A percentile compares a stretch with the other conserved stretches of the same genome.
These are phyloP conservation scores for Galemys pyrenaicus DNA, from an alignment of 2,113 vertebrate genomes.

Conservation along the genomic window DNA sequence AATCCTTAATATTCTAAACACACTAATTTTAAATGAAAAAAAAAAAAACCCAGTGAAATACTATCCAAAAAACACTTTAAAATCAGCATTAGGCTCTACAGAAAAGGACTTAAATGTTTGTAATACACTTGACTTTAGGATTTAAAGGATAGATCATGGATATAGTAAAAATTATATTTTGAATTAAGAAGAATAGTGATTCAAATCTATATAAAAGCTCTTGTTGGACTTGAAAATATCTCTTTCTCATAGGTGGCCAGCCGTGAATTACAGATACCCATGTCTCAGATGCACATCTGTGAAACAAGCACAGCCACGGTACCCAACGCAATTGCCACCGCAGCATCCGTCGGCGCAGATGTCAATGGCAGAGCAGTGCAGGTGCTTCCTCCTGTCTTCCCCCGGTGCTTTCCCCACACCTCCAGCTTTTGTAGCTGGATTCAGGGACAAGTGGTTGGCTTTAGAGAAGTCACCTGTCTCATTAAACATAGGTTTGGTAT, in stretches of 20 bases:
- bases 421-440: background rate
- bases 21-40: background rate
- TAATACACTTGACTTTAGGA: background rate
- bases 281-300: conserved; percentile 88
- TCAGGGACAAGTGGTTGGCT: background rate
- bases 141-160: background rate
- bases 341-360: conserved; percentile 90
- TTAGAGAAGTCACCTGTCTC: background rate
- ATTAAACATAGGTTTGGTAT: background rate
- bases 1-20: background rate
- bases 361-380: conserved; percentile 94
- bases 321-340: conserved; percentile 89
- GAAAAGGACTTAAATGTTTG: background rate
- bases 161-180: background rate
- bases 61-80: background rate
- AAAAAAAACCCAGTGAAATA: background rate
- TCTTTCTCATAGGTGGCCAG: conserved; percentile 89
- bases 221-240: background rate
- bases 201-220: conserved; percentile 20
- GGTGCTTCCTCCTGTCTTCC: conserved; percentile 78
- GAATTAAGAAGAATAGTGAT: conserved; percentile 20
- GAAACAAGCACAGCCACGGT: conserved; percentile 91
- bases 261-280: conserved; percentile 89
- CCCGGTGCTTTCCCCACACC: background rate
- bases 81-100: background rate